Percentiles rank a stretch among this genome's conserved stretches.
Conservation (phyloP, 2,888 invertebrate genomes). For the Spisula solida region DNA sequence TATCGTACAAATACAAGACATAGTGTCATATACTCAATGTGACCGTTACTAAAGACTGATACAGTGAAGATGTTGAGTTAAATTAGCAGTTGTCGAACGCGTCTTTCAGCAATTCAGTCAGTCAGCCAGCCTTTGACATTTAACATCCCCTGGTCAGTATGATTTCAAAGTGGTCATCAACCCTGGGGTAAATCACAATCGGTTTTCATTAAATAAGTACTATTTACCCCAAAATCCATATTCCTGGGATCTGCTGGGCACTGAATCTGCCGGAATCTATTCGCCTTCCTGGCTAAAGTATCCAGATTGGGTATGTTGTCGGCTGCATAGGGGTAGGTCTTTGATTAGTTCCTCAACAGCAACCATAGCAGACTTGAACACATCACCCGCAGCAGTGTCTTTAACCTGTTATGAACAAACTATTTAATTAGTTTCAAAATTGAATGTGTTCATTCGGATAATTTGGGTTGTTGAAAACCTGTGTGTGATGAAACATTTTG, state of each 20-base stretch:
- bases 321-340: background rate
- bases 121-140: too few species aligned
- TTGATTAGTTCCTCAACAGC: background rate
- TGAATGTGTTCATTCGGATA: too few species aligned
- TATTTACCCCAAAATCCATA: background rate
- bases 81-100: background rate
- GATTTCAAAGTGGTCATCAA: background rate
- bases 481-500: too few species aligned
- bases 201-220: background rate
- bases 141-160: background rate
- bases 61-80: background rate
- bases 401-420: too few species aligned
- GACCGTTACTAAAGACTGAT: too few species aligned
- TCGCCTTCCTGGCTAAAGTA: background rate
- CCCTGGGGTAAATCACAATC: background rate
- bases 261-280: slow-evolving; percentile 3
- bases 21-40: too few species aligned
- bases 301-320: background rate
- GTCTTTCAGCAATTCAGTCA: too few species aligned
- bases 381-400: too few species aligned
- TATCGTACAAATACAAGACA: too few species aligned
- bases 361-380: background rate
- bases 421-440: too few species aligned
- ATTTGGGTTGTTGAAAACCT: too few species aligned
- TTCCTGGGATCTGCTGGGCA: slow-evolving; percentile 11